Evolutionary conservation across 2,888 invertebrate species (phyloP).

Genomic region (Eilema sororculum): DNA sequence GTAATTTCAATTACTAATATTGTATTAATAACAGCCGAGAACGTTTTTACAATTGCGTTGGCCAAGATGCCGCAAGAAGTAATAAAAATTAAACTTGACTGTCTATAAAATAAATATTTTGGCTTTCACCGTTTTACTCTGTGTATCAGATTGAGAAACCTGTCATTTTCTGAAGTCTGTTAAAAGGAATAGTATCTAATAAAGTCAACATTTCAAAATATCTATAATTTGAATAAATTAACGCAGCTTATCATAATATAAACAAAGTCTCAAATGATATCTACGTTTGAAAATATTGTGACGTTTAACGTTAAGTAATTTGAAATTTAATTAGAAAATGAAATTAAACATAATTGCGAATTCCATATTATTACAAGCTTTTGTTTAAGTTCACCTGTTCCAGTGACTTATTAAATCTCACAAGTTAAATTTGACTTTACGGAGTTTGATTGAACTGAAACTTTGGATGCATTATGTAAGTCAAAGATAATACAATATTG

Average conservation of each 20-base stretch:
- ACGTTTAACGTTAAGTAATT: background rate
- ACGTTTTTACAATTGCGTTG: too few species aligned
- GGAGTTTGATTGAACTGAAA: background rate
- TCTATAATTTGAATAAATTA: background rate
- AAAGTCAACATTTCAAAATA: too few species aligned
- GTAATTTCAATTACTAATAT: too few species aligned
- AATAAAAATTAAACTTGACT: too few species aligned
- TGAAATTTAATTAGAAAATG: background rate
- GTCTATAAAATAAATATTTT: too few species aligned
- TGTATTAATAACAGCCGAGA: too few species aligned
- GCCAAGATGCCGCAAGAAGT: too few species aligned
- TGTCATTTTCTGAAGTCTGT: too few species aligned
- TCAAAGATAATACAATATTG: background rate
- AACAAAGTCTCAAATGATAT: background rate
- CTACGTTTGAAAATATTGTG: background rate
- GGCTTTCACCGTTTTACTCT: too few species aligned
- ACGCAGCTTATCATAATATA: background rate
- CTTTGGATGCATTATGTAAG: background rate
- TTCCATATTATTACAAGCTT: background rate
- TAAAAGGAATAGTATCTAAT: background rate
- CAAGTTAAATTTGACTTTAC: background rate
- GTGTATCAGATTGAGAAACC: too few species aligned
- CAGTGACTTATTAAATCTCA: background rate
- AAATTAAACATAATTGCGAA: background rate
- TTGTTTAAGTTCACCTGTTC: background rate